Percentiles rank a stretch among this genome's conserved stretches.
Conservation (phyloP, 2,797 vertebrate species). For the Petrocephalus sullivani region DNA sequence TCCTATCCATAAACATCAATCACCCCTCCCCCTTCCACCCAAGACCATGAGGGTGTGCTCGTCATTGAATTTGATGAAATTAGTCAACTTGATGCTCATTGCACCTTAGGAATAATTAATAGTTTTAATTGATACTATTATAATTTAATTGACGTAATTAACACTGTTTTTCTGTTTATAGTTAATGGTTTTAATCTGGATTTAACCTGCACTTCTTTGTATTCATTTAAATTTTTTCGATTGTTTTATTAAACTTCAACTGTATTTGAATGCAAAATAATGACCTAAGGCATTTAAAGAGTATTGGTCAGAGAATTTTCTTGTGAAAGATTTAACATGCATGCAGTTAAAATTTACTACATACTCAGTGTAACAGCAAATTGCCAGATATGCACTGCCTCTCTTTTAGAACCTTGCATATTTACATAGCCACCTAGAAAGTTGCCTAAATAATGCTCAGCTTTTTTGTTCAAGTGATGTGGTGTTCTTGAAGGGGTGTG, state of each 20-base stretch:
- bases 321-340: not conserved
- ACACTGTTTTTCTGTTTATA: not conserved
- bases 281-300: not conserved
- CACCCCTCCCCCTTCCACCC: not conserved
- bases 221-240: not conserved
- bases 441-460: too few relatives aligned
- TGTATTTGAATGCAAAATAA: not conserved
- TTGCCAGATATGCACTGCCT: not conserved
- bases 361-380: not conserved
- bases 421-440: too few relatives aligned
- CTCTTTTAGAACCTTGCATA: not conserved
- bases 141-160: not conserved
- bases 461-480: too few relatives aligned
- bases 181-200: not conserved
- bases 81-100: not conserved
- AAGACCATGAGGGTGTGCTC: not conserved
- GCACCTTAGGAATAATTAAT: not conserved
- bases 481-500: too few relatives aligned
- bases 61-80: not conserved
- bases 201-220: not conserved
- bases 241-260: not conserved
- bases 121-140: not conserved
- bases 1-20: not conserved
- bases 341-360: not conserved
- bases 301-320: not conserved